Base-by-base conservation (phyloP, 2,113 vertebrate genomes). In the Anthoscopus minutus region DNA sequence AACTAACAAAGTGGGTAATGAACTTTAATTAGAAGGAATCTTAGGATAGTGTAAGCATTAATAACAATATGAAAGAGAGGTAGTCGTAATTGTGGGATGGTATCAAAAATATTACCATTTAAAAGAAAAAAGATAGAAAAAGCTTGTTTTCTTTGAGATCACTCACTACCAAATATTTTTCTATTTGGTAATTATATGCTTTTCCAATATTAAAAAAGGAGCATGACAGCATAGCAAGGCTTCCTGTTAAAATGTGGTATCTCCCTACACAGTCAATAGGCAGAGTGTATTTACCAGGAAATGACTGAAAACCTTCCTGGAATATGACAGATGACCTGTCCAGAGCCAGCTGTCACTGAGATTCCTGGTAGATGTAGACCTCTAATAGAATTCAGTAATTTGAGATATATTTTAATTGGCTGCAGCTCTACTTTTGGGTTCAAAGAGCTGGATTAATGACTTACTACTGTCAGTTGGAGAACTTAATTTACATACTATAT, bases 231-330 rank as follows among this genome's bases (percentile, higher is more conserved):
- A 88, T 27, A 88, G 57, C 31, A 79, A 66, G 80, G 54, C 67
- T 97, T 95, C 84, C 92, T 90, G 71, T 92, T 93, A 83, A 58
- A 67, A 92, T 94, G 13, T 56, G 89, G 3, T 97, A 88, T 92
- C 86, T 57, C 94, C 88, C 71, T 81, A 30, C 47, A 14, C 0
- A 6, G 62, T 90, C 95, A 93, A 86, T 28, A 76, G 66, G 60
- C 76, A 88, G 77, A 86, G 33, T 50, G 33, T 84, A 47, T 93
- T 96, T 95, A 91, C 24, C 53, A 88, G 95, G 84, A 91, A 83
- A 96, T 88, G 50, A 53, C 62, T 85, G 88, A 84, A 61, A 21
- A 47, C 57, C 84, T 88, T 87, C 81, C 74, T 74, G 89, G 62
- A 94, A 64, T 78, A 60, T 69, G 45, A 60, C 25, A 74, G 28